phyloP scores from a whole-genome alignment of 2,797 vertebrate genomes.

The Sebastolobus alascanus region DNA sequence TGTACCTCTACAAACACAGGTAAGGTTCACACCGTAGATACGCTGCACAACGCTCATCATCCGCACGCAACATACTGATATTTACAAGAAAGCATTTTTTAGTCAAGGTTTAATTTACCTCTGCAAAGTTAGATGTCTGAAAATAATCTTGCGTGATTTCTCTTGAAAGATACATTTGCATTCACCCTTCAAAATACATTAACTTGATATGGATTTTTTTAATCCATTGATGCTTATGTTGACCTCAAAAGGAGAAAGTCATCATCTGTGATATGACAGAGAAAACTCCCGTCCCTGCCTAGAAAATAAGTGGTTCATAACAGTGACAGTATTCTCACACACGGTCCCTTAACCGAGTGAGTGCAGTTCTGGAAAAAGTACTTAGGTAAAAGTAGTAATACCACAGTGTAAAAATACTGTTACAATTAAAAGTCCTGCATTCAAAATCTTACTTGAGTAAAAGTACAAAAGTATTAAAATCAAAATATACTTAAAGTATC shows the following conservation, averaged over 20 bases:
- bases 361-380: too few species aligned
- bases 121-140: not conserved
- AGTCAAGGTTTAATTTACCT: not conserved
- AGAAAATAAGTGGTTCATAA: constrained; percentile 6
- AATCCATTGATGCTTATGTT: not conserved
- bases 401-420: too few species aligned
- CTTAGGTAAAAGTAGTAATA: too few species aligned
- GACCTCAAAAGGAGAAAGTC: constrained; percentile 16
- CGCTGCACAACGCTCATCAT: not conserved
- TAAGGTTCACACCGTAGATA: constrained; percentile 50
- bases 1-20: constrained; percentile 99
- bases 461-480: too few species aligned
- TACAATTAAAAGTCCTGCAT: too few species aligned
- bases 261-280: not conserved
- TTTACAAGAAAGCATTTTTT: not conserved
- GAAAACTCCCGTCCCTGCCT: not conserved
- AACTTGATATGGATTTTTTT: constrained; percentile 7
- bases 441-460: too few species aligned
- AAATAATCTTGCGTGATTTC: not conserved
- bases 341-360: not conserved
- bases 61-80: not conserved
- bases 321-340: not conserved
- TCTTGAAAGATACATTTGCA: not conserved
- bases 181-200: constrained; percentile 14
- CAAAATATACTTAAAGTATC: too few species aligned